A percentile compares a stretch with the other conserved stretches of the same genome.
These are phyloP conservation scores for Abrostola triplasia DNA, from an alignment of 2,888 invertebrate genomes.

Conservation along the genomic window DNA sequence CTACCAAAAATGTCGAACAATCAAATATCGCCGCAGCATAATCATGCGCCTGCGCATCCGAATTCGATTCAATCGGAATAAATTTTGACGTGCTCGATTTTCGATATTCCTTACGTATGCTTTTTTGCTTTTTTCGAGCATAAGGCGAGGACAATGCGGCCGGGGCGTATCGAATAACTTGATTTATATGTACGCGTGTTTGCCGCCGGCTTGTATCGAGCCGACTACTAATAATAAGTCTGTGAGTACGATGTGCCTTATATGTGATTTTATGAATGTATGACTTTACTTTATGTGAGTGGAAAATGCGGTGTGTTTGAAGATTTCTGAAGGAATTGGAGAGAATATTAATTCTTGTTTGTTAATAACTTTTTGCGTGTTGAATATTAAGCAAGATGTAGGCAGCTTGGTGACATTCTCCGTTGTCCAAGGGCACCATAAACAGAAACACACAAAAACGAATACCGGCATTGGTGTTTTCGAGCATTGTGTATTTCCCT, in stretches of 20 bases:
- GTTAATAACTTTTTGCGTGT: slow-evolving; percentile 1
- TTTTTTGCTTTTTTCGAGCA: slow-evolving; percentile 68
- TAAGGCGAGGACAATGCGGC: slow-evolving; percentile 81
- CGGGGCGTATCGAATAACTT: slow-evolving; percentile 83
- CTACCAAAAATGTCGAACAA: slow-evolving; percentile 49
- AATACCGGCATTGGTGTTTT: too few relatives aligned
- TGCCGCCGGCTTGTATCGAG: slow-evolving; percentile 67
- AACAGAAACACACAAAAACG: too few relatives aligned
- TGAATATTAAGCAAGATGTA: neutral
- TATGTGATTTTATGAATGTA: slow-evolving; percentile 49
- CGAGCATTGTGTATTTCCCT: too few relatives aligned
- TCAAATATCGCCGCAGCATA: slow-evolving; percentile 49
- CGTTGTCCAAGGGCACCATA: neutral
- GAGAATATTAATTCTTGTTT: neutral
- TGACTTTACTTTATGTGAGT: slow-evolving; percentile 21
- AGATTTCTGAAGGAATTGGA: slow-evolving; percentile 6
- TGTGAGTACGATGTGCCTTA: slow-evolving; percentile 43
- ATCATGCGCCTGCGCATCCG: slow-evolving; percentile 52
- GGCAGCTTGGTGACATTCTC: neutral
- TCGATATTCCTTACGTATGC: slow-evolving; percentile 63
- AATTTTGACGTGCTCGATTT: slow-evolving; percentile 81
- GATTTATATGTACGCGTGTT: slow-evolving; percentile 80
- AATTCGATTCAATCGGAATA: slow-evolving; percentile 74
- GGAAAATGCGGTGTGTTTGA: slow-evolving; percentile 29
- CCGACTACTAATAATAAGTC: slow-evolving; percentile 57